phyloP scores from a whole-genome alignment of 1,140 invertebrate species.

The Ceratosolen fusciceps region DNA sequence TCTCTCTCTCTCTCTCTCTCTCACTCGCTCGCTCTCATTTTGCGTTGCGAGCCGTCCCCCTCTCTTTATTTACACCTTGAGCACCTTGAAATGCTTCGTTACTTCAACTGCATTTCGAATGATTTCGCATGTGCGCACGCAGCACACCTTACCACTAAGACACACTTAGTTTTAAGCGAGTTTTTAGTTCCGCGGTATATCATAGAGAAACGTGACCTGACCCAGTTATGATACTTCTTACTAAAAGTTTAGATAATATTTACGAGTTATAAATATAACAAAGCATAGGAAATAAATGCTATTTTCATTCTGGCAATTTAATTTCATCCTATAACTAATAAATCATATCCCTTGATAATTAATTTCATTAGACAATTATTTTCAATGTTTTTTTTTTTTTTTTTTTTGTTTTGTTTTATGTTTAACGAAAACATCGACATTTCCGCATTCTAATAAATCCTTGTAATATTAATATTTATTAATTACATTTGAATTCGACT shows the following conservation, averaged over 20 bases:
- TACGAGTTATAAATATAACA: neutral
- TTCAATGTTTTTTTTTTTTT: too few species aligned
- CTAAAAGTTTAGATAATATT: neutral
- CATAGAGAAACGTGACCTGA: neutral
- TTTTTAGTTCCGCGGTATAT: neutral
- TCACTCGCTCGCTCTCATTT: neutral
- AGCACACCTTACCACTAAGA: neutral
- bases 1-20: slow-evolving; percentile 7
- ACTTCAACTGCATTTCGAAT: slow-evolving; percentile 30
- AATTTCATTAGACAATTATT: too few species aligned
- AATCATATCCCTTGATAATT: too few species aligned
- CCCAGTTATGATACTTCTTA: neutral
- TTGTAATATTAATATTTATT: too few species aligned
- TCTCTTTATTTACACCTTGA: neutral
- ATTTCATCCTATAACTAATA: too few species aligned
- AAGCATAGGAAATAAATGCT: neutral
- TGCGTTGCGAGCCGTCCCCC: neutral
- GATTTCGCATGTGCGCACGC: slow-evolving; percentile 15
- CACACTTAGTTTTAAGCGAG: neutral
- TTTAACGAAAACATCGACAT: too few species aligned
- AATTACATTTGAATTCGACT: too few species aligned
- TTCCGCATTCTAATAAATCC: too few species aligned
- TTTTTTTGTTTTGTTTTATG: too few species aligned
- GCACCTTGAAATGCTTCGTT: too few species aligned
- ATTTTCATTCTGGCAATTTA: neutral